A percentile compares a stretch with the other conserved stretches of the same genome.
Conservation (phyloP, 2,888 invertebrate species). For the Gibbula magus region DNA sequence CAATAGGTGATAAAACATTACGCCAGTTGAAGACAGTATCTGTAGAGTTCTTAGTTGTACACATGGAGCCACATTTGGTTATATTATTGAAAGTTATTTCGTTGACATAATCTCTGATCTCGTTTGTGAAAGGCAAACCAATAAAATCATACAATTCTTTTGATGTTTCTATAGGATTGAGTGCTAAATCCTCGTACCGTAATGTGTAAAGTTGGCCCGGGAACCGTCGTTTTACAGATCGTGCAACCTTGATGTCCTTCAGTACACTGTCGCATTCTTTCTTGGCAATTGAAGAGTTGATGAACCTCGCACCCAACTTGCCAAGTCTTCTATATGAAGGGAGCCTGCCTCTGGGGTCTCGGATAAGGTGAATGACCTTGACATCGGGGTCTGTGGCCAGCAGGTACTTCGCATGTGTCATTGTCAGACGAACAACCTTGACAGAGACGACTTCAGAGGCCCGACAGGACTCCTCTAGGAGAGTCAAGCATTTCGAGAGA, state of each 20-base stretch:
- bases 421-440: background rate
- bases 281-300: background rate
- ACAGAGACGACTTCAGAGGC: background rate
- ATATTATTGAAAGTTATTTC: background rate
- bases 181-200: background rate
- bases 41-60: background rate
- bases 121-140: background rate
- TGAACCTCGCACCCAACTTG: background rate
- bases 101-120: background rate
- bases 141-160: background rate
- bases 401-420: background rate
- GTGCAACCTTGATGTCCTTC: background rate
- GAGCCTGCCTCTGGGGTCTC: background rate
- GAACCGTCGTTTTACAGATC: background rate
- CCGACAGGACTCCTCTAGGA: background rate
- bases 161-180: background rate
- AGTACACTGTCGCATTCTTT: background rate
- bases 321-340: background rate
- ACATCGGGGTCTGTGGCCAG: background rate
- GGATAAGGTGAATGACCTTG: background rate
- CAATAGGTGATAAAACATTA: background rate
- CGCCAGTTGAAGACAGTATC: background rate
- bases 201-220: background rate
- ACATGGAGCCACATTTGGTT: background rate
- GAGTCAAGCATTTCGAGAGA: background rate